These are phyloP conservation scores for Melanostoma scalare DNA, from an alignment of 2,888 invertebrate genomes.

Conservation along the genomic window DNA sequence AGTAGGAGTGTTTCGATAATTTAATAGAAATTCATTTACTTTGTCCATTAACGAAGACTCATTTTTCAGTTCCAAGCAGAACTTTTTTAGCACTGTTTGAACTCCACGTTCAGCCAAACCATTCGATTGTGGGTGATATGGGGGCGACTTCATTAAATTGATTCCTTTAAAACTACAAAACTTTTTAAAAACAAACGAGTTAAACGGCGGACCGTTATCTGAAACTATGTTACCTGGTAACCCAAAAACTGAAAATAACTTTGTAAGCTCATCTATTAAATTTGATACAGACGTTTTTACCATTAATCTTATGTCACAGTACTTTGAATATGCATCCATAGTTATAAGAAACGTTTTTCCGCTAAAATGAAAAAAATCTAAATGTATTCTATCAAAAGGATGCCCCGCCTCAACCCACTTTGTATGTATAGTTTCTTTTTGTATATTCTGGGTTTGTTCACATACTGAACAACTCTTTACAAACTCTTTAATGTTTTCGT, in stretches of 20 bases:
- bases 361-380: constrained; percentile 25
- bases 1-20: constrained; percentile 11
- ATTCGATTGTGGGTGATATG: no score
- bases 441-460: constrained; percentile 27
- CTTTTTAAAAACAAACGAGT: no score
- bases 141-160: no score
- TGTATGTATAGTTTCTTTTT: constrained; percentile 9
- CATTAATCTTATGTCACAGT: constrained; percentile 23
- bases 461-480: constrained; percentile 25
- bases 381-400: constrained; percentile 25
- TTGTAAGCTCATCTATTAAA: constrained; percentile 17
- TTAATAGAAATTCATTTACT: neutral
- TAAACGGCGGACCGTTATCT: no score
- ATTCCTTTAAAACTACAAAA: no score
- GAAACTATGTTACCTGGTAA: no score
- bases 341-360: constrained; percentile 25
- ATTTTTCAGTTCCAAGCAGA: neutral
- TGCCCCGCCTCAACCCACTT: constrained; percentile 20
- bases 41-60: no score
- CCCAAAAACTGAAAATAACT: neutral
- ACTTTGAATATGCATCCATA: constrained; percentile 28
- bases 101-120: no score
- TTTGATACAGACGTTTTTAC: neutral
- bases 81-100: neutral
- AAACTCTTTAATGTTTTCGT: constrained; percentile 21